These are phyloP conservation scores for Lagenorhynchus albirostris DNA, from an alignment of 2,113 vertebrate species.

Conservation along the genomic window DNA sequence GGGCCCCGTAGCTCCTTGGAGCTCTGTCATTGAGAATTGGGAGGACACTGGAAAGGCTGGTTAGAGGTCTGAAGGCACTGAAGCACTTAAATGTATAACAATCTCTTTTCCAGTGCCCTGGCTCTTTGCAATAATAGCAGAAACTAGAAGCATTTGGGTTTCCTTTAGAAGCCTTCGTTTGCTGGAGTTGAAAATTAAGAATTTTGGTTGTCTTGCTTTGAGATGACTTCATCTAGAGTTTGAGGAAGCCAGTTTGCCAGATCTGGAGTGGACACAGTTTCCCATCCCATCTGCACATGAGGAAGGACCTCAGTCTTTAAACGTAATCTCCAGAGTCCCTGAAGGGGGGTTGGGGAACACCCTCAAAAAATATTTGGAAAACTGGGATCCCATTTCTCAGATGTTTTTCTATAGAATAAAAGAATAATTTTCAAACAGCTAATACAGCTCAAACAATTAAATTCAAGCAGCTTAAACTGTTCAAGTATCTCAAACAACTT, in stretches of 20 bases:
- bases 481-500: background rate
- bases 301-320: background rate
- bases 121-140: background rate
- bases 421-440: background rate
- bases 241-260: background rate
- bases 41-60: background rate
- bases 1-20: background rate
- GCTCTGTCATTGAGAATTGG: background rate
- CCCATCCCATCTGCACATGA: background rate
- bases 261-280: background rate
- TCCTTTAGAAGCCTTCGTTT: background rate
- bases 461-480: background rate
- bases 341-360: background rate
- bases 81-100: background rate
- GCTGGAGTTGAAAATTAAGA: background rate
- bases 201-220: background rate
- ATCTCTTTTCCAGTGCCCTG: background rate
- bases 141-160: background rate
- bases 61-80: background rate
- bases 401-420: background rate
- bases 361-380: background rate
- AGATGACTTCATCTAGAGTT: background rate
- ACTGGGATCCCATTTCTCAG: background rate
- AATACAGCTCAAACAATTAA: background rate
- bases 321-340: background rate